Evolutionary conservation across 2,888 invertebrate genomes (phyloP).

Genomic region (Sturmia bella): DNA sequence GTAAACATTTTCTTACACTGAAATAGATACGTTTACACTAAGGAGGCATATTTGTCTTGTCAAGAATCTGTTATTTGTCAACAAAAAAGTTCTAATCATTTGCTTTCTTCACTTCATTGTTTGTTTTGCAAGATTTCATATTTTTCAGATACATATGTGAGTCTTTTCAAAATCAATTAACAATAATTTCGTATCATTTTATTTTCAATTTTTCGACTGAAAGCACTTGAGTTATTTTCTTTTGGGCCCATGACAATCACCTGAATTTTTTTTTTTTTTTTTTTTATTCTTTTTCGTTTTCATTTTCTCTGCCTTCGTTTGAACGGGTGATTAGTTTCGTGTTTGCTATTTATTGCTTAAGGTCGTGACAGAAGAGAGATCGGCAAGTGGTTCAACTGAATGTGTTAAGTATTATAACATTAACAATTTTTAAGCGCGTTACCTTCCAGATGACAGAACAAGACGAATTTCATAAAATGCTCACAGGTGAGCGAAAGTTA

Average conservation of each 20-base stretch:
- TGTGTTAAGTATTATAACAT: too few relatives aligned
- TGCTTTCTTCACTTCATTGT: not conserved
- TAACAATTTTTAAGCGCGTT: too few relatives aligned
- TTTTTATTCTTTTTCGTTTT: not conserved
- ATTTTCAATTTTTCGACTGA: slow-evolving; percentile 53
- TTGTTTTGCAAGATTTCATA: not conserved
- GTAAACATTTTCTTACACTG: not conserved
- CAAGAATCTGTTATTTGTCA: slow-evolving; percentile 37
- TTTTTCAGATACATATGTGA: not conserved
- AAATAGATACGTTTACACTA: slow-evolving; percentile 41
- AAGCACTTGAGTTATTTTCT: slow-evolving; percentile 44
- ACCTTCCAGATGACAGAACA: too few relatives aligned
- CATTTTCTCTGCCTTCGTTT: too few relatives aligned
- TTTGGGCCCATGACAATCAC: not conserved
- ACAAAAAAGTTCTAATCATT: not conserved
- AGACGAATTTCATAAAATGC: too few relatives aligned
- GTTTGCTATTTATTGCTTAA: too few relatives aligned
- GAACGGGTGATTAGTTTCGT: too few relatives aligned
- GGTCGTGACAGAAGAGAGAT: too few relatives aligned
- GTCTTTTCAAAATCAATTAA: slow-evolving; percentile 45
- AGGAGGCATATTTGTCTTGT: slow-evolving; percentile 1
- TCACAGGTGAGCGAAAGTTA: too few relatives aligned
- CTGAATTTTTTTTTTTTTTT: not conserved
- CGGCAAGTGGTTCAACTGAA: too few relatives aligned
- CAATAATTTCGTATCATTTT: slow-evolving; percentile 29